Evolutionary conservation across 23 tunicate species (phyloP), one percentile per base, ranked within the genome.

Genomic region (Trididemnum miniatum): DNA sequence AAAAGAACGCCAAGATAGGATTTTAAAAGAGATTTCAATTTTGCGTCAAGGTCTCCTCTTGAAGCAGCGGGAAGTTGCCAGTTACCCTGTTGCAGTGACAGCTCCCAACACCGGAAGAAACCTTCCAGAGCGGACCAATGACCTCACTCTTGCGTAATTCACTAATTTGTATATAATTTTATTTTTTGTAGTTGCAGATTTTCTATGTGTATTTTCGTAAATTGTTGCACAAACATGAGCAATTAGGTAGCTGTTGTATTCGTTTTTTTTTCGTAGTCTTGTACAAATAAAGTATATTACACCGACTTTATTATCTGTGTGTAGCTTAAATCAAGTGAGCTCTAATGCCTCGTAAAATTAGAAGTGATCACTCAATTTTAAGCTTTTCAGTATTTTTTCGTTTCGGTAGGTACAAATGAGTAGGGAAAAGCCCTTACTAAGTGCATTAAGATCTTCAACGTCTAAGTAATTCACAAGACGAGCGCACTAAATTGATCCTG

Each of bases 21-120:
- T 93, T 57, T 49, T 93, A 33, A 74, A 80, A 28, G 93, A 93
- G 59, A 93, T 93, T 9, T 88, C 98, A 27, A 93, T 93, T 38
- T 66, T 93, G 59, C 71, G 98, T 25, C 98, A 93, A 84, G 98
- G 97, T n/a, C 87, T 93, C 35, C 80, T 93, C 2, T 67, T 93
- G 26, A 93, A 93, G 57, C 98, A 93, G 71, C 86, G 98, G 2
- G 98, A 93, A 77, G 93, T 93, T n/a, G 98, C 98, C 7, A 88
- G 93, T 35, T 93, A 88, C 79, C 98, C 98, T 15, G 89, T 79
- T 0, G 86, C 88, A 30, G 71, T 92, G 79, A 64, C 86, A 1
- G 30, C 38, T 66, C 49, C 82, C 18, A 24, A 39, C 29, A 1
- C 76, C 15, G 88, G 87, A 3, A 78, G 83, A 44, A 89, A 89